Conservation (phyloP, 2,888 invertebrate species). For the Diaphora mendica region DNA sequence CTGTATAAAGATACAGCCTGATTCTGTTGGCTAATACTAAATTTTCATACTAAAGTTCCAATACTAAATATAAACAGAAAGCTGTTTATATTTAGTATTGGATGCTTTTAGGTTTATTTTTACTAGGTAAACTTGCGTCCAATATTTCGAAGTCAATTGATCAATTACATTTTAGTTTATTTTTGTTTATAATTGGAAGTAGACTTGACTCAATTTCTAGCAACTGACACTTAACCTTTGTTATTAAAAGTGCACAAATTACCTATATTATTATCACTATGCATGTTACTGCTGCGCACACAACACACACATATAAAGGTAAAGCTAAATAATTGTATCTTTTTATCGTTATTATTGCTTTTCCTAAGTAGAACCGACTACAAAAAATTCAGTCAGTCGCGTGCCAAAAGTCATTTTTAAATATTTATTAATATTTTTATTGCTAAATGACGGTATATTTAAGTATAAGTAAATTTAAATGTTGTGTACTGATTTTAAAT, state of each 20-base stretch:
- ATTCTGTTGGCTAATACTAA: no score
- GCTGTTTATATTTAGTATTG: not conserved
- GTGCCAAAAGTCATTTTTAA: constrained; percentile 62
- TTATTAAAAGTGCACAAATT: no score
- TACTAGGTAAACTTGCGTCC: not conserved
- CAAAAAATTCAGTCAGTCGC: constrained; percentile 53
- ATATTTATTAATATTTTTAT: constrained; percentile 63
- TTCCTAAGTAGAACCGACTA: constrained; percentile 27
- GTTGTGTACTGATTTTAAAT: constrained; percentile 7
- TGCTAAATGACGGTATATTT: constrained; percentile 28
- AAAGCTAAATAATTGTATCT: not conserved
- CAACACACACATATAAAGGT: not conserved
- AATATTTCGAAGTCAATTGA: not conserved
- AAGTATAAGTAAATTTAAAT: constrained; percentile 31
- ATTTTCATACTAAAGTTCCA: no score
- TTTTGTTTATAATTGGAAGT: no score
- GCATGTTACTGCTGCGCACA: no score
- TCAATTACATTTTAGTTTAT: not conserved
- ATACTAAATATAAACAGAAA: no score
- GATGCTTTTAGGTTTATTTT: no score
- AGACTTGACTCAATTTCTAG: no score
- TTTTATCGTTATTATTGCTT: not conserved
- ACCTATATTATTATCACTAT: no score
- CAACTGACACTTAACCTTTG: no score
- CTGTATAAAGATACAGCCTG: no score